Conservation (phyloP, 1,140 invertebrate species). For the Meloidogyne hapla region DNA sequence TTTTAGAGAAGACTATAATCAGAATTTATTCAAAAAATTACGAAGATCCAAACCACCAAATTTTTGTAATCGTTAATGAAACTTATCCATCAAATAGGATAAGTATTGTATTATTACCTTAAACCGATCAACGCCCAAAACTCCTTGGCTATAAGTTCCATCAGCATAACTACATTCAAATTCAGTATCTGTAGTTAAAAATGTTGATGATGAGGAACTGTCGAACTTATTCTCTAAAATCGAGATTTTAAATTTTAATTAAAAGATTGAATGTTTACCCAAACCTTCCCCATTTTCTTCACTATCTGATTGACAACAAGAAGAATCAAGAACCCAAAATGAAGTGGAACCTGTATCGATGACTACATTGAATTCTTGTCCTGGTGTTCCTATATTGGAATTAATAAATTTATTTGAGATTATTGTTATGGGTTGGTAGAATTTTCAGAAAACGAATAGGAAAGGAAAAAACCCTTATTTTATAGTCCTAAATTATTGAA, state of each 20-base stretch:
- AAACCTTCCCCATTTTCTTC: not conserved
- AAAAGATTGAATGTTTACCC: not conserved
- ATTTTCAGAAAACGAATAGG: too few relatives aligned
- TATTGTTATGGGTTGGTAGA: too few relatives aligned
- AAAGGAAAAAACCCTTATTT: too few relatives aligned
- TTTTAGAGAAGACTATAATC: too few relatives aligned
- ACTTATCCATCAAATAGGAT: too few relatives aligned
- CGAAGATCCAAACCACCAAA: too few relatives aligned
- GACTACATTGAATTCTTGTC: slow-evolving; percentile 29
- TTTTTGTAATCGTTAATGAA: too few relatives aligned
- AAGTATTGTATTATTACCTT: too few relatives aligned
- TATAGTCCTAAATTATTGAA: too few relatives aligned
- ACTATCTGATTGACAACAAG: not conserved
- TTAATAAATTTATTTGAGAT: too few relatives aligned
- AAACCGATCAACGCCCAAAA: not conserved
- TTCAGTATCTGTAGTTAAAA: not conserved
- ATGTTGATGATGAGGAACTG: not conserved
- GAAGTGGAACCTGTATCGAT: slow-evolving; percentile 35
- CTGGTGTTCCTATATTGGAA: slow-evolving; percentile 24
- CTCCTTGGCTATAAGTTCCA: not conserved
- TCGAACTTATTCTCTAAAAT: not conserved
- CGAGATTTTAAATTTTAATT: not conserved
- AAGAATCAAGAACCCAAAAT: slow-evolving; percentile 22
- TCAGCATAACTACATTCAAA: not conserved
- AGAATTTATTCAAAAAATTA: too few relatives aligned